Evolutionary conservation across 2,113 vertebrate genomes (phyloP).

Genomic region (Apeltes quadracus): DNA sequence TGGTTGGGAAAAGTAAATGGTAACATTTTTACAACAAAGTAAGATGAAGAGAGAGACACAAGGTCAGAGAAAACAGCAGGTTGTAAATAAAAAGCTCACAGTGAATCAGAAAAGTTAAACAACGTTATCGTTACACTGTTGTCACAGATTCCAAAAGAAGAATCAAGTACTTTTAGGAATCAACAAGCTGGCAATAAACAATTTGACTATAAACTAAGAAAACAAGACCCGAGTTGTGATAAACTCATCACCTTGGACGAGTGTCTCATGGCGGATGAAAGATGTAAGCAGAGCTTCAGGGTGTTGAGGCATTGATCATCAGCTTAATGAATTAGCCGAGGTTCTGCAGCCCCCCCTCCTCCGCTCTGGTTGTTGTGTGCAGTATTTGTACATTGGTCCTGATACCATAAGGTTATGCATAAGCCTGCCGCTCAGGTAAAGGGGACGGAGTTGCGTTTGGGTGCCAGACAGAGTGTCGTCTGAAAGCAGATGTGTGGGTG

Average conservation of each 20-base stretch:
- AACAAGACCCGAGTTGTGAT: background rate
- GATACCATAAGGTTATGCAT: conserved; percentile 44
- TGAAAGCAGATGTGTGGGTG: conserved; percentile 40
- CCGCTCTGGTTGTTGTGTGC: conserved; percentile 59
- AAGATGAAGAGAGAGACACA: background rate
- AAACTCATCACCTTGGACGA: conserved; percentile 7
- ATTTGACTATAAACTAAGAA: background rate
- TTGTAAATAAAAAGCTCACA: background rate
- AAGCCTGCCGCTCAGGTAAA: conserved; percentile 59
- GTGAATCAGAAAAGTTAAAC: background rate
- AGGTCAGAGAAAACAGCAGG: background rate
- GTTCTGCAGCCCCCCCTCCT: background rate
- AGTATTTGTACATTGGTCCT: conserved; percentile 63
- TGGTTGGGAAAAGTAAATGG: background rate
- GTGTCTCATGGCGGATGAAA: background rate
- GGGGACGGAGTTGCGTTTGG: conserved; percentile 30
- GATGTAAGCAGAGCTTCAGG: background rate
- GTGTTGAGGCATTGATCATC: conserved; percentile 11
- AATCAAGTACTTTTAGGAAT: background rate
- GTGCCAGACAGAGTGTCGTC: conserved; percentile 23
- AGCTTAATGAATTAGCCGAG: conserved; percentile 17
- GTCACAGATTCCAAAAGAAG: background rate
- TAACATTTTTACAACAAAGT: background rate
- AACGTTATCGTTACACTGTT: background rate
- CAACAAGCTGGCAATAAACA: background rate